phyloP scores from a whole-genome alignment of 2,113 vertebrate genomes.

The Pseudorectes ferrugineus region DNA sequence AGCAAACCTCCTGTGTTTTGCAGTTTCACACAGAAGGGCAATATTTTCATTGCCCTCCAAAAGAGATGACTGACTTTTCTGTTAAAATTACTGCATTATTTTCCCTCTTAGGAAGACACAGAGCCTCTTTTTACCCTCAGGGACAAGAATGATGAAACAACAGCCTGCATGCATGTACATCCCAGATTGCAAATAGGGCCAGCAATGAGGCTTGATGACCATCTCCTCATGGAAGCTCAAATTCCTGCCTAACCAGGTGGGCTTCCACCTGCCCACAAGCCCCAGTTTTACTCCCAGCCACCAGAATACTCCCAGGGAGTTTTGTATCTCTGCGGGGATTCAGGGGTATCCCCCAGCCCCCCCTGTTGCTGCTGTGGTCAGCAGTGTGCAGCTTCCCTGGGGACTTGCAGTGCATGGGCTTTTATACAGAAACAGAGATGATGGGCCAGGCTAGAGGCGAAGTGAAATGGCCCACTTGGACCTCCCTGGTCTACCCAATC shows the following conservation, averaged over 20 bases:
- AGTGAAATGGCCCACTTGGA: not conserved
- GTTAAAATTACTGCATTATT: not conserved
- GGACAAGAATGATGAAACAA: not conserved
- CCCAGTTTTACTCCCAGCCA: not conserved
- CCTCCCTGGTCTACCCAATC: not conserved
- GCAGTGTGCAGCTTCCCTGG: accelerated
- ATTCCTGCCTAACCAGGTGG: accelerated
- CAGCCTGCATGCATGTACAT: not conserved
- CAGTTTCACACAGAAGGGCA: not conserved
- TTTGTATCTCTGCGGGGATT: not conserved
- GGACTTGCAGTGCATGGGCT: accelerated
- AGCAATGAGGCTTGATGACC: not conserved
- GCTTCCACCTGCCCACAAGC: accelerated
- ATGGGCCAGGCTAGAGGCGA: not conserved
- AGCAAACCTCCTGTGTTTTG: not conserved
- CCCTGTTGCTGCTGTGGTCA: accelerated
- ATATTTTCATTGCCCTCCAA: not conserved
- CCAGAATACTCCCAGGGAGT: not conserved
- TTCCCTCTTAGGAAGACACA: not conserved
- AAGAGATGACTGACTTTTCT: not conserved
- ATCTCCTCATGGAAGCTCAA: not conserved
- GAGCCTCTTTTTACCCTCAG: not conserved
- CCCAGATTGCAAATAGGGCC: not conserved
- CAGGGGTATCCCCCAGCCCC: not conserved
- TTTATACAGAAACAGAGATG: not conserved